These are phyloP conservation scores for Hypselothyrea guttata DNA, from an alignment of 2,888 invertebrate species.

Conservation along the genomic window DNA sequence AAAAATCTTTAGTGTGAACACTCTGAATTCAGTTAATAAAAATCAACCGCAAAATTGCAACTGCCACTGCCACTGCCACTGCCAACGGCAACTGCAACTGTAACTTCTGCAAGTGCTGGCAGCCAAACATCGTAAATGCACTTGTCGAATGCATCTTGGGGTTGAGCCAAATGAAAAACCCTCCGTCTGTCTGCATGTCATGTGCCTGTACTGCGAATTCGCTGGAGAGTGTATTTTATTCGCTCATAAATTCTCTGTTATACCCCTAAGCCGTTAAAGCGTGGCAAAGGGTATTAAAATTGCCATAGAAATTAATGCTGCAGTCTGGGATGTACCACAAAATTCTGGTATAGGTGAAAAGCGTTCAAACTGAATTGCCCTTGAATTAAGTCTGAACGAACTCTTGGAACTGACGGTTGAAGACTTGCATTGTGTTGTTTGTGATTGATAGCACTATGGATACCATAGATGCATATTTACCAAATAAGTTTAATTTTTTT, in stretches of 20 bases:
- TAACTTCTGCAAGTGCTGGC: slow-evolving; percentile 29
- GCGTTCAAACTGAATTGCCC: no score
- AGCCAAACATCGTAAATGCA: slow-evolving; percentile 29
- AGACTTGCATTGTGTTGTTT: no score
- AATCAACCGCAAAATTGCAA: slow-evolving; percentile 38
- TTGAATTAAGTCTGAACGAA: no score
- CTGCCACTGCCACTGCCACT: slow-evolving; percentile 14
- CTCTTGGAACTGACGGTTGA: no score
- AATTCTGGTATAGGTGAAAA: background rate
- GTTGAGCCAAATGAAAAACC: slow-evolving; percentile 2
- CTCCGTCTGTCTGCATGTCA: slow-evolving; percentile 1
- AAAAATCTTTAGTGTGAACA: slow-evolving; percentile 23
- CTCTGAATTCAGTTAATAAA: slow-evolving; percentile 42
- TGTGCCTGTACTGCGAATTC: background rate
- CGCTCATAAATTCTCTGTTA: slow-evolving; percentile 5
- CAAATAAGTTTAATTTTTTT: no score
- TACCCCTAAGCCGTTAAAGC: slow-evolving; percentile 1
- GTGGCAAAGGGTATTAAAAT: background rate
- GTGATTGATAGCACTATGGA: no score
- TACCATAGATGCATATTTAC: no score
- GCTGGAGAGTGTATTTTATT: slow-evolving; percentile 1
- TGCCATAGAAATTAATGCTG: background rate
- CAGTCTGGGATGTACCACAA: background rate
- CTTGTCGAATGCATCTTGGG: slow-evolving; percentile 4
- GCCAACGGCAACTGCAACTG: slow-evolving; percentile 17